A percentile compares a stretch with the other conserved stretches of the same genome.
Evolutionary conservation across 2,888 invertebrate genomes (phyloP).

Genomic region (Stegana nigrithorax): DNA sequence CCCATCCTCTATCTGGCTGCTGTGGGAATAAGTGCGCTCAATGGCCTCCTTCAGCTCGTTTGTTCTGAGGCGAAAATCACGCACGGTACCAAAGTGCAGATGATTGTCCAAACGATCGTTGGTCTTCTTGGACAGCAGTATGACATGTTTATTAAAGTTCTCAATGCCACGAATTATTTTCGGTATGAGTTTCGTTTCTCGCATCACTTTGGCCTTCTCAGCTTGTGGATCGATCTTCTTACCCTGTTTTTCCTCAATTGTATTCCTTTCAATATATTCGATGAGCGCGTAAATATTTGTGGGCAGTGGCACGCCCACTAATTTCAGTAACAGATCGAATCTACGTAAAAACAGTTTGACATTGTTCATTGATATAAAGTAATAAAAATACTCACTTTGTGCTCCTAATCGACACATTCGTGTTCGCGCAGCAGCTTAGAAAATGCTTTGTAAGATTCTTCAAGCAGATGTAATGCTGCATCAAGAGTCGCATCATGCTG

Average conservation of each 20-base stretch:
- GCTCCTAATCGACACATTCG: constrained; percentile 50
- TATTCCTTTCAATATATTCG: constrained; percentile 71
- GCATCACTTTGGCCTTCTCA: constrained; percentile 71
- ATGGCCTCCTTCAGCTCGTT: constrained; percentile 71
- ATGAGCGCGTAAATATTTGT: constrained; percentile 72
- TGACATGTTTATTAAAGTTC: constrained; percentile 73
- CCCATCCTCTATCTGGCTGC: constrained; percentile 52
- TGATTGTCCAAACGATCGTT: constrained; percentile 70
- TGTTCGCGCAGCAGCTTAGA: constrained; percentile 67
- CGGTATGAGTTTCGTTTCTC: constrained; percentile 74
- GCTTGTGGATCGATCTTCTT: constrained; percentile 66
- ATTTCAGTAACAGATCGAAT: constrained; percentile 70
- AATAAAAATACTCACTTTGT: constrained; percentile 46
- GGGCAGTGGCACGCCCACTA: constrained; percentile 72
- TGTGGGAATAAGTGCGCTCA: constrained; percentile 66
- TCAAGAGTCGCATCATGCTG: constrained; percentile 71
- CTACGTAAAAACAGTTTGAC: constrained; percentile 48
- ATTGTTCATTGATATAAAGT: not conserved
- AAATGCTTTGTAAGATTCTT: constrained; percentile 74
- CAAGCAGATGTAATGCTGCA: constrained; percentile 71
- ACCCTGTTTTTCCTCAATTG: constrained; percentile 49
- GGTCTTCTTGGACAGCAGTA: constrained; percentile 72
- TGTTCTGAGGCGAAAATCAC: constrained; percentile 74
- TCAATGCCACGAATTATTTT: constrained; percentile 74
- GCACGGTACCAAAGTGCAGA: constrained; percentile 73